Base-by-base conservation (phyloP, 2,888 invertebrate species). In the Amblyjoppa fuscipennis region DNA sequence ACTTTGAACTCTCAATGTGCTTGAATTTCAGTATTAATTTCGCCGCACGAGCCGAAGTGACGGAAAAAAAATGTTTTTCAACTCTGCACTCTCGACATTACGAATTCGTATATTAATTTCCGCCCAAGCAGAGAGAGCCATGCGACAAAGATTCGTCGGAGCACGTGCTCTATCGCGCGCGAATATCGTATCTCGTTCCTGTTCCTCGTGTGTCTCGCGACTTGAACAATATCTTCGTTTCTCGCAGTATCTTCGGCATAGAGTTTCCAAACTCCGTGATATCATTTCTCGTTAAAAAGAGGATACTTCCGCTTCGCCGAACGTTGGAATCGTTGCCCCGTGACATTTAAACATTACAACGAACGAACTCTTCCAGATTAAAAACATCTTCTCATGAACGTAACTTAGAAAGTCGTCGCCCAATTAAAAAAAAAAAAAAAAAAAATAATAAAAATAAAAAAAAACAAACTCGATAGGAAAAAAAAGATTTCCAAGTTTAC, bases 231-330 rank as follows among this genome's bases (percentile, higher is more conserved):
- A 61, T 64, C 34, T 49, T 51, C 34, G 49, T 66, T 64, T 51
- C 13, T n/a, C 49, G 13, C 9, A 49, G 4, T 66, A 38, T 13
- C 16, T 13, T 11, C 51, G n/a, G 3, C 16, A 74, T 59, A n/a
- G 20, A 31, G 61, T 75, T 51, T 4, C 9, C 20, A 51, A 75
- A 51, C 51, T 75, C 64, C 31, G 49, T 66, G 31, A 61, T 49
- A 20, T n/a, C 31, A 49, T 51, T 13, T 56, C 25, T 25, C n/a
- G 41, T 74, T 61, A 49, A 41, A 56, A 34, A 61, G n/a, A 61
- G 3, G 49, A 75, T 64, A 64, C 45, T 64, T 66, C 49, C 66
- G 49, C 25, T 34, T 64, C 49, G 64, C 13, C 51, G 34, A 34
- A 20, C 49, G 51, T 34, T 2, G 11, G 13, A 11, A 34, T 75